These are phyloP conservation scores for Hydra vulgaris DNA, from an alignment of 30 jellyfish, hydroid and myxozoan genomes.

Conservation along the genomic window DNA sequence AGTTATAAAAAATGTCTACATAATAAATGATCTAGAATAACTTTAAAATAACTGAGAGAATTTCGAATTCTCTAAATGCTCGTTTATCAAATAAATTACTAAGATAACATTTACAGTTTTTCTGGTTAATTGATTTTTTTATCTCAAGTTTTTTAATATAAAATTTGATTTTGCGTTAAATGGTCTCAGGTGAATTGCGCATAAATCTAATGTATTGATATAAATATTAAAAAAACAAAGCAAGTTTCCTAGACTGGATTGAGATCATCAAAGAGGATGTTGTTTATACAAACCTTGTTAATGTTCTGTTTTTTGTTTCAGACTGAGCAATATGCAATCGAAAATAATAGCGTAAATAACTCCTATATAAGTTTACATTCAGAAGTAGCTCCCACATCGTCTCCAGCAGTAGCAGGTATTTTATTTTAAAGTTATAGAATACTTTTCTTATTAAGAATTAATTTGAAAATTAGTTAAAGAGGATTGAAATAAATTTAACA, in stretches of 20 bases:
- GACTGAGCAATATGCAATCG: neutral
- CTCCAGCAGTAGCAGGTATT: neutral
- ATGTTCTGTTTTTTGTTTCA: neutral
- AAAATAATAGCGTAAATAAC: neutral
- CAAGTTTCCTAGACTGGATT: neutral
- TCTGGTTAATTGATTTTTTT: no score
- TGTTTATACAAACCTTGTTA: neutral
- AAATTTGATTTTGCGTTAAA: neutral
- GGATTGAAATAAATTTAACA: neutral
- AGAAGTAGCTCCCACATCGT: neutral
- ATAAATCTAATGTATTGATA: no score
- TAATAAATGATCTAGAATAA: no score
- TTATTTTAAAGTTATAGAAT: no score
- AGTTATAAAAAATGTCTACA: no score
- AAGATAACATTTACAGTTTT: no score
- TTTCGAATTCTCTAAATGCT: no score
- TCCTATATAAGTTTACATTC: neutral
- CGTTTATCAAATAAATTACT: no score
- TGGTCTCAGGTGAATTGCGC: neutral
- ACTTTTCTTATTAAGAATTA: no score
- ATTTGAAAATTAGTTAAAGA: neutral
- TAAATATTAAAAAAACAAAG: no score
- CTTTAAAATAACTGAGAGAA: no score
- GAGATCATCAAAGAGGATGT: neutral
- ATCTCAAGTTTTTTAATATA: no score